Evolutionary conservation across 1,140 invertebrate species (phyloP), one percentile per base, ranked within the genome.

Genomic region (Helicoverpa zea): DNA sequence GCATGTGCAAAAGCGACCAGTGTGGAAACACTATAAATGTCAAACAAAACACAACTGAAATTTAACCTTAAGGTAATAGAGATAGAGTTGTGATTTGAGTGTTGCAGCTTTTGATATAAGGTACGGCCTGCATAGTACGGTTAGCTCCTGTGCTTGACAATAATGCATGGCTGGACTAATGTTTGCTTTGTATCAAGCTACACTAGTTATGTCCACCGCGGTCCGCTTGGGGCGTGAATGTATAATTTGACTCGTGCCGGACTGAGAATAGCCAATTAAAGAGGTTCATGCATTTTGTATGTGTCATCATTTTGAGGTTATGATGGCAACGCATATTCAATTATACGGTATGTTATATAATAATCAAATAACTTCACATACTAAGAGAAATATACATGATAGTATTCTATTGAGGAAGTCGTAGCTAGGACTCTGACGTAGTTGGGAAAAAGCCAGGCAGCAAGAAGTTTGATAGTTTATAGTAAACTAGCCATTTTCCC

Each of bases 151-250:
- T 89, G 92, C 92, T 94, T 94, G 92, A 95, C 93, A 94, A 95
- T 94, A 95, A 94, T 95, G 93, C 93, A 94, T 95, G 93, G 93
- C 85, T 91, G 93, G 83, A 79, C 91, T 95, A 95, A 95, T 94
- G 90, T 95, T 95, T 94, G 92, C 92, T 93, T 94, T 94, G 92
- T 93, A 91, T 93, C 91, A 90, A 88, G 87, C 87, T 89, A 85
- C 86, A 91, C 89, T 91, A 91, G 93, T 88, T 90, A 90, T 89
- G 91, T 89, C 89, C 90, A 90, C 92, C 89, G 88, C 88, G 88
- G 87, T 86, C 78, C 85, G 90, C 93, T 92, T 87, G 87, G 87
- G 92, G 93, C 91, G 91, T 91, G 91, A 94, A 90, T 94, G 89
- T 93, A 93, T 94, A 94, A 94, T 94, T 92, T 91, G 89, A 43